Percentiles rank a stretch among this genome's conserved stretches.
Evolutionary conservation across 2,888 invertebrate genomes (phyloP).

Genomic region (Lucinisca nassula): DNA sequence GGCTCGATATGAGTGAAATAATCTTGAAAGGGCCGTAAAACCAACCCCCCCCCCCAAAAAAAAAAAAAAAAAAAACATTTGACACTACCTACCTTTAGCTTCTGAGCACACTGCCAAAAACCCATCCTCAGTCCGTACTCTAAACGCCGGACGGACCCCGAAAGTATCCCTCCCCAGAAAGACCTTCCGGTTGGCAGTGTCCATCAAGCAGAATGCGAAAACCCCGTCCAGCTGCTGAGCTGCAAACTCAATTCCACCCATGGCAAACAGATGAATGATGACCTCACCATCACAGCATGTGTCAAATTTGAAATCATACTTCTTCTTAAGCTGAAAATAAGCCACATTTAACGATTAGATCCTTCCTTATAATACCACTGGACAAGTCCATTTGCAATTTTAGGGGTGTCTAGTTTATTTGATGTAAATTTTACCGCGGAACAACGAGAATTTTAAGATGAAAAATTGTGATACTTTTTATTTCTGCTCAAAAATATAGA

Average conservation of each 20-base stretch:
- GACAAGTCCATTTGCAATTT: too few species aligned
- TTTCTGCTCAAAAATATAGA: too few species aligned
- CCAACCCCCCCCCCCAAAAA: too few species aligned
- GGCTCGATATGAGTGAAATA: too few species aligned
- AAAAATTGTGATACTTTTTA: too few species aligned
- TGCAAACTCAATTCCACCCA: slow-evolving; percentile 91
- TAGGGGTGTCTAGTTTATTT: too few species aligned
- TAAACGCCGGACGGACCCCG: slow-evolving; percentile 93
- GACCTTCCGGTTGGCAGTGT: slow-evolving; percentile 91
- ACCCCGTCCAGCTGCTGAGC: slow-evolving; percentile 94
- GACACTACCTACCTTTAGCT: slow-evolving; percentile 88
- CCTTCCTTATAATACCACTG: too few species aligned
- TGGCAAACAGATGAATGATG: slow-evolving; percentile 91
- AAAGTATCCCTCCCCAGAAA: slow-evolving; percentile 93
- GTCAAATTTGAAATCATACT: slow-evolving; percentile 83
- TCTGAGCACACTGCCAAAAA: slow-evolving; percentile 87
- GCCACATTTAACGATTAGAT: too few species aligned
- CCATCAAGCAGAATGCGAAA: slow-evolving; percentile 93
- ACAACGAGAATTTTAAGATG: too few species aligned
- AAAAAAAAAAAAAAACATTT: too few species aligned
- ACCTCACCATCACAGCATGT: slow-evolving; percentile 89
- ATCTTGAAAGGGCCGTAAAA: too few species aligned
- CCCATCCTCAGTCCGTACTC: slow-evolving; percentile 87
- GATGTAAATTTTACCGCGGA: too few species aligned
- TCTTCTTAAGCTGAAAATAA: slow-evolving; percentile 80